Conservation (phyloP, 1,140 invertebrate genomes). For the Leptinotarsa lineolata region DNA sequence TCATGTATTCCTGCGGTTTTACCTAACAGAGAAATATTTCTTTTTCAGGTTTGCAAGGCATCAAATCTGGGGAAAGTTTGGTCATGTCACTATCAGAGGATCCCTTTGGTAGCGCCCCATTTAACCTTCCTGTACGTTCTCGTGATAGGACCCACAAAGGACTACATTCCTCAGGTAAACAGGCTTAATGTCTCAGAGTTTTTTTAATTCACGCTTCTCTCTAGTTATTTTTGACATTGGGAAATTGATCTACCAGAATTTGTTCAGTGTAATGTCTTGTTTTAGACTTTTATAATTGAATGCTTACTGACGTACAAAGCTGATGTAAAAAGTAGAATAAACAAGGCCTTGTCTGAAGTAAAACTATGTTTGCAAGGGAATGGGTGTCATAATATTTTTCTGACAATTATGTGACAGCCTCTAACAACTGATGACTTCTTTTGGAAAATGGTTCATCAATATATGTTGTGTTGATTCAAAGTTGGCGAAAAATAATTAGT, state of each 20-base stretch:
- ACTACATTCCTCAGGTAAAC: conserved; percentile 53
- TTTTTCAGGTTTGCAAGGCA: conserved; percentile 69
- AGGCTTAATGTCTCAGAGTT: conserved; percentile 33
- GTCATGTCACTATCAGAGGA: conserved; percentile 77
- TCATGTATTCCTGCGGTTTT: background rate
- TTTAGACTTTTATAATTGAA: too few relatives aligned
- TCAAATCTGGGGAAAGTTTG: conserved; percentile 76
- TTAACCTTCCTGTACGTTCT: conserved; percentile 66
- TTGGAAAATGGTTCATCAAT: too few relatives aligned
- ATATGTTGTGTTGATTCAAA: too few relatives aligned
- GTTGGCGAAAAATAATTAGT: too few relatives aligned
- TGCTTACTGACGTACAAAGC: too few relatives aligned
- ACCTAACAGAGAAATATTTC: background rate
- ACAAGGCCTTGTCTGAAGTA: too few relatives aligned
- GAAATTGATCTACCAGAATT: background rate
- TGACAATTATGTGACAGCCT: too few relatives aligned
- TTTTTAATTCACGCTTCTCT: background rate
- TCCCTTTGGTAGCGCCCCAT: conserved; percentile 81
- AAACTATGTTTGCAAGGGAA: too few relatives aligned
- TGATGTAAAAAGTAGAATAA: too few relatives aligned
- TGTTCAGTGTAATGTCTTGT: background rate
- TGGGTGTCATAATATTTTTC: too few relatives aligned
- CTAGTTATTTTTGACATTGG: conserved; percentile 5
- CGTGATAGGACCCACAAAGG: conserved; percentile 48
- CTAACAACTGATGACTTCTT: too few relatives aligned